Conservation (phyloP, 2,797 vertebrate genomes). For the Cirrhinus molitorella region DNA sequence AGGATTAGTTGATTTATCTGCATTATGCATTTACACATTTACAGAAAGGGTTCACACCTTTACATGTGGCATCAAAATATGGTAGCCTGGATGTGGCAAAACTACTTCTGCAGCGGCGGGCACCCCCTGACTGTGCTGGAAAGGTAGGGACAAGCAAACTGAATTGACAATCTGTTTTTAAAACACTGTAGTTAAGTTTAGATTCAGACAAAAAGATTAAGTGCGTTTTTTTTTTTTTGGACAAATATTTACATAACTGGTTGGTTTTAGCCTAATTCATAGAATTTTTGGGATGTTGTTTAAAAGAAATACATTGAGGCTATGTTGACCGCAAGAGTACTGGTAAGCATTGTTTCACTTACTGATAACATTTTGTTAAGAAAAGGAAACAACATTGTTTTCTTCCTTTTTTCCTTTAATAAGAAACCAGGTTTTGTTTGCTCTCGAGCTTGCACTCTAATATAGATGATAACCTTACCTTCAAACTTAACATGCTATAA, state of each 20-base stretch:
- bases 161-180: neutral
- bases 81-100: conserved; percentile 96
- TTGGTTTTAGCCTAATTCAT: conserved; percentile 26
- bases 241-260: neutral
- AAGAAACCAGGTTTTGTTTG: conserved; percentile 61
- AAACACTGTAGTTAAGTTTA: neutral
- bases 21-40: conserved; percentile 37
- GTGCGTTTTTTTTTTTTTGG: neutral
- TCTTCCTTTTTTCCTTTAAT: conserved; percentile 63
- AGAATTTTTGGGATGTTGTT: conserved; percentile 50
- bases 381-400: conserved; percentile 58
- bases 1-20: neutral
- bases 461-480: conserved; percentile 53
- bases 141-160: conserved; percentile 79
- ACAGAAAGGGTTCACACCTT: conserved; percentile 97
- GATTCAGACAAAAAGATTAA: neutral
- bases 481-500: conserved; percentile 45
- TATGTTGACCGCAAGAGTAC: conserved; percentile 62
- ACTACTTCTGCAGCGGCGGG: conserved; percentile 90
- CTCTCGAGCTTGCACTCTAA: conserved; percentile 61
- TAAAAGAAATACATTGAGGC: conserved; percentile 63
- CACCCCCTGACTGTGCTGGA: conserved; percentile 89
- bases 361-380: conserved; percentile 62
- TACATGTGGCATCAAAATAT: conserved; percentile 96
- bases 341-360: conserved; percentile 66